Evolutionary conservation across 2,888 invertebrate species (phyloP).

Genomic region (Baronia brevicornis): DNA sequence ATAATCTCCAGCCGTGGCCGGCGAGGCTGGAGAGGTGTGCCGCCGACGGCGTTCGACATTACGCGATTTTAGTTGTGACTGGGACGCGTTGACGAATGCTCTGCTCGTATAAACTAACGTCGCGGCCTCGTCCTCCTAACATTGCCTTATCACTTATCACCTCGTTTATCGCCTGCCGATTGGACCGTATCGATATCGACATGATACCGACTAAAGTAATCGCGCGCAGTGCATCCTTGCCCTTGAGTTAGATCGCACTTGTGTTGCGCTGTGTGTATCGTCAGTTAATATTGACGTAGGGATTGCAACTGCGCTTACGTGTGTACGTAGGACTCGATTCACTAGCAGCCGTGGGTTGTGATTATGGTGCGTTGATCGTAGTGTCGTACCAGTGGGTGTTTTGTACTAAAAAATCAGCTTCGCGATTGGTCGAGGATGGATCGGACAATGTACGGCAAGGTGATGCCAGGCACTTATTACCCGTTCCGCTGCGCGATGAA

Average conservation of each 20-base stretch:
- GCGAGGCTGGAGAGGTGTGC: conserved; percentile 47
- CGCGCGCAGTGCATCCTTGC: conserved; percentile 28
- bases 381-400: conserved; percentile 60
- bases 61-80: conserved; percentile 60
- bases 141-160: conserved; percentile 54
- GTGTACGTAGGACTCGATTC: conserved; percentile 44
- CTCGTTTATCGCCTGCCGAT: conserved; percentile 39
- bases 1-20: conserved; percentile 56
- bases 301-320: conserved; percentile 40
- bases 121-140: conserved; percentile 57
- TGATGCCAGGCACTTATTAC: conserved; percentile 88
- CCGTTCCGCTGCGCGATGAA: conserved; percentile 89
- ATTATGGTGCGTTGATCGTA: conserved; percentile 65
- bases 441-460: conserved; percentile 93
- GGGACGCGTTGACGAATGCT: conserved; percentile 67
- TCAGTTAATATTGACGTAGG: conserved; percentile 20
- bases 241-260: conserved; percentile 32
- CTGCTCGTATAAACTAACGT: conserved; percentile 36
- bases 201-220: conserved; percentile 29
- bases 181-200: conserved; percentile 40
- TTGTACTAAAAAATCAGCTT: conserved; percentile 54
- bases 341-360: conserved; percentile 53
- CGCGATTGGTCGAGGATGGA: conserved; percentile 80
- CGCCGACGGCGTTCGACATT: conserved; percentile 41
- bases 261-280: conserved; percentile 20